Base-by-base conservation (phyloP, 2,113 vertebrate genomes). In the Pungitius pungitius region DNA sequence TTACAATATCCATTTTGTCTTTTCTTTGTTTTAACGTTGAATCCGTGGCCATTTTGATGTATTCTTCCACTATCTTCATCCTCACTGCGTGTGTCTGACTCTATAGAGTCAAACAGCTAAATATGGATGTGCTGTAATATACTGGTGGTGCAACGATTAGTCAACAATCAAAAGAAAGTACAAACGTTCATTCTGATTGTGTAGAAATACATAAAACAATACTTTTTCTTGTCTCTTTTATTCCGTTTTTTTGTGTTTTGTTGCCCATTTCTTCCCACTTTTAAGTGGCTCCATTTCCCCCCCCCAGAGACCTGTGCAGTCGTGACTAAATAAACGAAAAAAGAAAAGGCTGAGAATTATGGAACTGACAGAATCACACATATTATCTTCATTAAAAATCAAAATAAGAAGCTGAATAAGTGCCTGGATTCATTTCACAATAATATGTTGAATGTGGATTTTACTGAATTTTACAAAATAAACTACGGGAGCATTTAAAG, bases 401-500 rank as follows among this genome's bases (percentile, higher is more conserved):
- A 33, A 52, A 20, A 35, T 26, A 2, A 2, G 24, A 27, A 8
- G 12, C 20, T 14, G 3, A 27, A 9, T 20, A 59, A 20, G 24
- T 52, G 26, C 39, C 35, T 59, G 60, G 15, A 30, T 22, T 73
- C 9, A 57, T 51, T 51, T 8, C 8, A 49, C 24, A 40, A 27
- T 57, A 26, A 59, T 20, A 47, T 9, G 20, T n/a, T 1, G 13
- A 1, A 37, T 26, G 27, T 55, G 45, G 18, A 66, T 55, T 49
- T 33, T 43, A 30, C 27, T 64, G 24, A 2, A 58, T 73, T 78
- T 26, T 70, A 20, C 33, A 58, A 40, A 69, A 57, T 66, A 79
- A 75, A 81, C 47, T 60, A 61, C 33, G 57, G 51, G 45, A 75
- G 67, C 54, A 77, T 75, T 52, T 72, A 77, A 62, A 62, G 17